Percentiles rank a stretch among this genome's conserved stretches.
Conservation (phyloP, 2,113 vertebrate genomes). For the Chrysemys picta region DNA sequence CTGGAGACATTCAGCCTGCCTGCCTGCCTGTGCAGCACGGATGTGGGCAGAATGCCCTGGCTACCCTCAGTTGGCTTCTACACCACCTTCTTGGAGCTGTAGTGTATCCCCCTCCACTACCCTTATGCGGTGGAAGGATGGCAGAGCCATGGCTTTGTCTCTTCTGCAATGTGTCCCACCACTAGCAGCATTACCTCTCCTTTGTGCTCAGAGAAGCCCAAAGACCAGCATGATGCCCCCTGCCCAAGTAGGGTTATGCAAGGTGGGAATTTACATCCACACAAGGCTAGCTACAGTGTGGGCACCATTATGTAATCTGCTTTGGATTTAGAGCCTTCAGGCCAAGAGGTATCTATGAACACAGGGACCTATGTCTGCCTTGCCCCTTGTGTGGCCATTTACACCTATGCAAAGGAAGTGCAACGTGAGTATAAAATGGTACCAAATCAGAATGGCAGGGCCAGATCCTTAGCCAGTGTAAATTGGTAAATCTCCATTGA, state of each 20-base stretch:
- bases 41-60: background rate
- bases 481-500: background rate
- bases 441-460: background rate
- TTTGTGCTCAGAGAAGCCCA: background rate
- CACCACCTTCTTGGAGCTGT: background rate
- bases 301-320: background rate
- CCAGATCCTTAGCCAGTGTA: background rate
- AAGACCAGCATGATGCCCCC: background rate
- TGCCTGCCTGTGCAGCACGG: background rate
- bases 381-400: background rate
- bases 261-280: background rate
- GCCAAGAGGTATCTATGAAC: background rate
- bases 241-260: background rate
- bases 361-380: background rate
- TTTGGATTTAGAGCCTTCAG: background rate
- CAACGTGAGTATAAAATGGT: background rate
- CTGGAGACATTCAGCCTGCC: background rate
- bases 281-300: background rate
- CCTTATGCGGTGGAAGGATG: background rate
- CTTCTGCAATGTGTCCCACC: background rate
- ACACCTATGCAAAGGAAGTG: background rate
- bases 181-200: background rate
- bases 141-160: background rate
- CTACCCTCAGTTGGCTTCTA: background rate
- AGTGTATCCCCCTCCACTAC: background rate